Percentiles rank a stretch among this genome's conserved stretches.
Conservation (phyloP, 2,888 invertebrate species). For the Cephus spinipes region DNA sequence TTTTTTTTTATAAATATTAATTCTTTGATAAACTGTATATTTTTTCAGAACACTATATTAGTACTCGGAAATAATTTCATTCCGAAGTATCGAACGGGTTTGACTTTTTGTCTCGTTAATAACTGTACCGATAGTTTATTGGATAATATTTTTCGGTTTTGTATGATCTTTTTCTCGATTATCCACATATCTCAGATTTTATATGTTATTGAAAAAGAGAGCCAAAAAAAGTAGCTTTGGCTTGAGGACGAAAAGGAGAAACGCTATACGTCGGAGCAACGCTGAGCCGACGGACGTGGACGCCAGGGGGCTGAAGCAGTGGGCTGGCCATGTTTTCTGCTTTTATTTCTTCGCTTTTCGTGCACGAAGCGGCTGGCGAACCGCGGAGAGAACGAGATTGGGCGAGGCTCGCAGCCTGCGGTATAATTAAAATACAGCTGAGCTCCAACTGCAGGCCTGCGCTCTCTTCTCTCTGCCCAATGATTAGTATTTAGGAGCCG, state of each 20-base stretch:
- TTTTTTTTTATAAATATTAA: not conserved
- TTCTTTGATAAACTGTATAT: not conserved
- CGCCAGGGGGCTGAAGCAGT: constrained; percentile 48
- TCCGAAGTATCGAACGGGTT: not conserved
- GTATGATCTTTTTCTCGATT: not conserved
- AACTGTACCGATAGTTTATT: not conserved
- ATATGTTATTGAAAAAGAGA: not conserved
- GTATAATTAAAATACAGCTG: constrained; percentile 63
- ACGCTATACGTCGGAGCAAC: not conserved
- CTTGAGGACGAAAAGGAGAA: not conserved
- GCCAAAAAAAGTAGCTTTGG: not conserved
- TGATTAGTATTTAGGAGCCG: constrained; percentile 50
- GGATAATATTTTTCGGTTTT: not conserved
- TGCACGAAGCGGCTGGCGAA: constrained; percentile 31
- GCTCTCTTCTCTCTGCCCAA: constrained; percentile 29
- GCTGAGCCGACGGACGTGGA: constrained; percentile 3
- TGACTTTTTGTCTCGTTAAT: not conserved
- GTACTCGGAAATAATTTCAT: not conserved
- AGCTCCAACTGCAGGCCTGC: constrained; percentile 55
- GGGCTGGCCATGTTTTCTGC: constrained; percentile 45
- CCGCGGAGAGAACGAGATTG: constrained; percentile 39
- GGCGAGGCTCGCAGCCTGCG: constrained; percentile 46
- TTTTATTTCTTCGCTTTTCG: constrained; percentile 40
- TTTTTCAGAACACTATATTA: not conserved
- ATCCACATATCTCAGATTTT: not conserved